Evolutionary conservation across 2,797 vertebrate genomes (phyloP).

Genomic region (Semaprochilodus insignis): DNA sequence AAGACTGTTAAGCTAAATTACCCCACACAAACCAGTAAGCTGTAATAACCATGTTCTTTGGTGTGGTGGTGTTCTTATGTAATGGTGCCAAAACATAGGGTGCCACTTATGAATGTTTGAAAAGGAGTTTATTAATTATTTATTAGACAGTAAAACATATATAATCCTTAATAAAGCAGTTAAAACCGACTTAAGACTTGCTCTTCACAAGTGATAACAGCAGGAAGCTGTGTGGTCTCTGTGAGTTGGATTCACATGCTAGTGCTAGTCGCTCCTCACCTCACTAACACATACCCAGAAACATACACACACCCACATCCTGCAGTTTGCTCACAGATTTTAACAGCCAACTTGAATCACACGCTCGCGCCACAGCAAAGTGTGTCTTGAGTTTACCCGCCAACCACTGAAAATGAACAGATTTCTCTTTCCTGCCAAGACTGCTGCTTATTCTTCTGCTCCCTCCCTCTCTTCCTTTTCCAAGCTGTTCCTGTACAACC

Average conservation of each 20-base stretch:
- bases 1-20: no score
- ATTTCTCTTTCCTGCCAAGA: conserved; percentile 7
- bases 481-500: conserved; percentile 81
- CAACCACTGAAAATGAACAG: conserved; percentile 16
- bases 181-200: no score
- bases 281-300: conserved; percentile 18
- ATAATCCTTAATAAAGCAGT: no score
- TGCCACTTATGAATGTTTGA: no score
- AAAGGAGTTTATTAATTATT: no score
- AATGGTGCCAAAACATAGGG: no score
- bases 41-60: no score
- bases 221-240: background rate
- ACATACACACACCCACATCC: conserved; percentile 31
- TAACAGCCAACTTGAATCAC: conserved; percentile 26
- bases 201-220: no score
- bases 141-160: no score
- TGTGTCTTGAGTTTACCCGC: conserved; percentile 43
- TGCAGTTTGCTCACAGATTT: conserved; percentile 57
- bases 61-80: no score
- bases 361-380: conserved; percentile 26
- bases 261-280: conserved; percentile 6
- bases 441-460: conserved; percentile 16
- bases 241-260: background rate
- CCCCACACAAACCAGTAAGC: no score
- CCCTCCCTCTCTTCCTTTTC: conserved; percentile 32